phyloP scores from a whole-genome alignment of 2,113 vertebrate species.

The Rhineura floridana region DNA sequence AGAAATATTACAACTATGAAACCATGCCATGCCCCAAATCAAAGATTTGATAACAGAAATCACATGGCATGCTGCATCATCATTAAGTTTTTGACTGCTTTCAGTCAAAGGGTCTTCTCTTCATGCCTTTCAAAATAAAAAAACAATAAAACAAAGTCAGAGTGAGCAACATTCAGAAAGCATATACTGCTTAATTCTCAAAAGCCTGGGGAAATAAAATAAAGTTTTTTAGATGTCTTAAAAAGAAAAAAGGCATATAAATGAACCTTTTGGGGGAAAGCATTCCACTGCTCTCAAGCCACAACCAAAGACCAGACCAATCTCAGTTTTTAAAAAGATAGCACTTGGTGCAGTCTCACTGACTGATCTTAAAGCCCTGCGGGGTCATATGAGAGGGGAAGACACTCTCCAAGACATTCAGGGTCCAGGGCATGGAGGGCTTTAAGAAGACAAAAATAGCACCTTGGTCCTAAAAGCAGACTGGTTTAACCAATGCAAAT shows the following conservation, averaged over 20 bases:
- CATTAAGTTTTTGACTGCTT: neutral
- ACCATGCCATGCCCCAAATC: neutral
- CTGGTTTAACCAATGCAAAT: neutral
- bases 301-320: neutral
- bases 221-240: neutral
- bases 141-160: neutral
- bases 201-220: neutral
- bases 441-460: neutral
- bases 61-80: neutral
- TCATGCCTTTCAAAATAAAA: neutral
- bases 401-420: neutral
- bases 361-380: neutral
- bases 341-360: neutral
- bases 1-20: neutral
- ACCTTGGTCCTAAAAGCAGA: neutral
- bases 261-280: neutral
- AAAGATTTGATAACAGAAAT: neutral
- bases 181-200: neutral
- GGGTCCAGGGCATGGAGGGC: neutral
- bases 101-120: neutral
- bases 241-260: neutral
- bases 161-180: neutral
- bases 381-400: neutral
- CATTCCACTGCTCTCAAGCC: neutral
- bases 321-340: neutral